Percentiles rank a stretch among this genome's conserved stretches.
Conservation (phyloP, 2,113 vertebrate species). For the Spilogale gracilis region DNA sequence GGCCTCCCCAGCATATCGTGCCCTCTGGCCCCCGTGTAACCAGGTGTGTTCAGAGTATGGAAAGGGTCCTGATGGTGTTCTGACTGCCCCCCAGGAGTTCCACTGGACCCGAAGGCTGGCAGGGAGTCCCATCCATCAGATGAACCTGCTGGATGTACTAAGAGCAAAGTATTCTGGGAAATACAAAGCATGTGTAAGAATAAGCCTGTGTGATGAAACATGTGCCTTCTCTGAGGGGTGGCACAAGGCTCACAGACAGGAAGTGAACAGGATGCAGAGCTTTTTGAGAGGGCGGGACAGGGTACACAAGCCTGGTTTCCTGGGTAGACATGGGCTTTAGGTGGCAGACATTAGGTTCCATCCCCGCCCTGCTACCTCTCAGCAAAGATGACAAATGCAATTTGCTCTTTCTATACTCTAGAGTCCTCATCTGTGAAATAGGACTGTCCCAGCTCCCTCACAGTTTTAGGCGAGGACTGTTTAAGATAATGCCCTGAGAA, state of each 20-base stretch:
- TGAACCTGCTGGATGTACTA: not conserved
- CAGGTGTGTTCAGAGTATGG: not conserved
- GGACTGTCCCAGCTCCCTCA: not conserved
- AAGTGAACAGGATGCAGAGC: not conserved
- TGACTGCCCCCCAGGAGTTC: not conserved
- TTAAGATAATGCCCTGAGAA: not conserved
- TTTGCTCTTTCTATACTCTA: not conserved
- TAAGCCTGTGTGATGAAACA: not conserved
- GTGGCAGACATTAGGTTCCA: not conserved
- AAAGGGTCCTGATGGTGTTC: not conserved
- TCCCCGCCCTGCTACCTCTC: not conserved
- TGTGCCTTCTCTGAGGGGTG: not conserved
- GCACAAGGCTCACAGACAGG: not conserved
- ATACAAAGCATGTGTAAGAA: accelerated
- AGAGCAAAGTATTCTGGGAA: not conserved
- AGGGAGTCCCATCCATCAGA: not conserved
- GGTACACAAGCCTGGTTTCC: not conserved
- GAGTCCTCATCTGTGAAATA: not conserved
- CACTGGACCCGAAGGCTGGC: not conserved
- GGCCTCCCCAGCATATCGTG: too few species aligned
- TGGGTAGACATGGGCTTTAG: not conserved
- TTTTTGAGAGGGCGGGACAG: not conserved
- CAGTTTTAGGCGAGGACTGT: not conserved
- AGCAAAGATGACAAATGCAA: not conserved
- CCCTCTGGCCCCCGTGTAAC: not conserved